phyloP scores from a whole-genome alignment of 2,888 invertebrate genomes.

The Xanthorhoe spadicearia region DNA sequence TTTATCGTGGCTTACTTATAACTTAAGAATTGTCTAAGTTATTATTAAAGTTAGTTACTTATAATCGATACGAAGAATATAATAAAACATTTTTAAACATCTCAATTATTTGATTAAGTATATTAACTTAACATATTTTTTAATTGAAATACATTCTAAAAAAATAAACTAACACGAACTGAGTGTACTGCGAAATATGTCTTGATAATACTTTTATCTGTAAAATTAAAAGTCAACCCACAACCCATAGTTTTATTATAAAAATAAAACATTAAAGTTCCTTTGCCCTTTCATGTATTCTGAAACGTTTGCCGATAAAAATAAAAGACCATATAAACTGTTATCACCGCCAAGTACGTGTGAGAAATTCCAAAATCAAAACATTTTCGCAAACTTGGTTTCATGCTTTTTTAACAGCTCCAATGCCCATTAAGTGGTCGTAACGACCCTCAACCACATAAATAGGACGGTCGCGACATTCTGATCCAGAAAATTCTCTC shows the following conservation, averaged over 20 bases:
- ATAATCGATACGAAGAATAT: too few species aligned
- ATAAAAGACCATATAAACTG: slow-evolving; percentile 31
- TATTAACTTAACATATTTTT: too few species aligned
- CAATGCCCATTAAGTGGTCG: slow-evolving; percentile 41
- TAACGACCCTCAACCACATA: slow-evolving; percentile 52
- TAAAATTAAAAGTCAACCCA: background rate
- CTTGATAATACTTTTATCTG: background rate
- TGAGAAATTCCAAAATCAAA: slow-evolving; percentile 38
- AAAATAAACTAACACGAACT: too few species aligned
- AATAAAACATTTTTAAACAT: too few species aligned
- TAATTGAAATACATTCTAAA: too few species aligned
- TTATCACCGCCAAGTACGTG: slow-evolving; percentile 33
- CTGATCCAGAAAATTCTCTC: slow-evolving; percentile 73
- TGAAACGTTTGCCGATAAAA: slow-evolving; percentile 26
- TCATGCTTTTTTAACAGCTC: slow-evolving; percentile 39
- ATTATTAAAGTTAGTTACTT: too few species aligned
- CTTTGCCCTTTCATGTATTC: slow-evolving; percentile 14
- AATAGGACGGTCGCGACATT: slow-evolving; percentile 70
- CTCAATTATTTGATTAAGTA: too few species aligned
- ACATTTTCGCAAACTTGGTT: slow-evolving; percentile 33
- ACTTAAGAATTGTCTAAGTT: too few species aligned
- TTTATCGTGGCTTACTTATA: background rate
- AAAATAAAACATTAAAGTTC: slow-evolving; percentile 3
- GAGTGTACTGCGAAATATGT: background rate
- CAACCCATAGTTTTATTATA: background rate